Evolutionary conservation across 2,888 invertebrate species (phyloP).

Genomic region (Phalangium opilio): DNA sequence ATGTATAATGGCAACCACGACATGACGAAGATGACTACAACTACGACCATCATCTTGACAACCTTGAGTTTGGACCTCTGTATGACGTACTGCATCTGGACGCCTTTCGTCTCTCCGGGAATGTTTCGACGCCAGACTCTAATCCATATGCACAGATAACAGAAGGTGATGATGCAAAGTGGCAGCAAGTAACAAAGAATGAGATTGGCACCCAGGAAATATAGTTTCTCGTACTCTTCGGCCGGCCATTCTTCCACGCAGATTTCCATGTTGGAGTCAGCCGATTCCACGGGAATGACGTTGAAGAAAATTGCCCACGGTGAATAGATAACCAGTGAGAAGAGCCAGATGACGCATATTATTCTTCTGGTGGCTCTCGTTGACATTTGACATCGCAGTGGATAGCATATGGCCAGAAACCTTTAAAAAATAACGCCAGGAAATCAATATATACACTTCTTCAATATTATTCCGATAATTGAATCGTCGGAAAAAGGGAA

Average conservation of each 20-base stretch:
- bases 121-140: slow-evolving; percentile 32
- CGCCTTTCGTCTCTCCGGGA: slow-evolving; percentile 31
- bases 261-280: slow-evolving; percentile 10
- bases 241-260: slow-evolving; percentile 22
- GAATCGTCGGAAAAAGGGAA: no score
- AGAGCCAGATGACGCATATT: slow-evolving; percentile 36
- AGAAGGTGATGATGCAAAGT: slow-evolving; percentile 21
- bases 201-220: slow-evolving; percentile 21
- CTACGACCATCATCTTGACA: slow-evolving; percentile 31
- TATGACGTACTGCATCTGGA: slow-evolving; percentile 15
- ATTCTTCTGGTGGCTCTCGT: slow-evolving; percentile 31
- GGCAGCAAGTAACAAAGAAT: slow-evolving; percentile 22
- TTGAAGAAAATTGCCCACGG: slow-evolving; percentile 39
- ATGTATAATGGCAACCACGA: slow-evolving; percentile 32
- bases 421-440: slow-evolving; percentile 9
- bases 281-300: slow-evolving; percentile 28
- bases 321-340: slow-evolving; percentile 34
- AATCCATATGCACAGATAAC: slow-evolving; percentile 23
- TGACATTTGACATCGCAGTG: slow-evolving; percentile 35
- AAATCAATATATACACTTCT: no score
- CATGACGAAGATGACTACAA: slow-evolving; percentile 30
- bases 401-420: slow-evolving; percentile 36
- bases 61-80: slow-evolving; percentile 22
- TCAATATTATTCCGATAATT: no score
- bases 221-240: slow-evolving; percentile 13